Conservation (phyloP, 2,888 invertebrate genomes). For the Tetranychus piercei region DNA sequence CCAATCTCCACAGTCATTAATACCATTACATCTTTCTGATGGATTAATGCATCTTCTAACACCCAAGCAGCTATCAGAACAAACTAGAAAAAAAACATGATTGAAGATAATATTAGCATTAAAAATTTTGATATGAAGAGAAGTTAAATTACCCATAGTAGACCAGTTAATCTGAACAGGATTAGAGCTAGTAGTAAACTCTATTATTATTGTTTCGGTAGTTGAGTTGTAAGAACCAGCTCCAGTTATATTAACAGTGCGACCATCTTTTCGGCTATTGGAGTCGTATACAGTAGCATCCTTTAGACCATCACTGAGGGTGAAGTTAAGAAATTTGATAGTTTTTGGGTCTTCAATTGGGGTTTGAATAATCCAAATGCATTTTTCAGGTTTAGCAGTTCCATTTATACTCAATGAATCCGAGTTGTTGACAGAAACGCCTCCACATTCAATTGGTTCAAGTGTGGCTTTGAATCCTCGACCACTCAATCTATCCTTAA, state of each 20-base stretch:
- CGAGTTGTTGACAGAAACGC: neutral
- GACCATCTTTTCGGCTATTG: neutral
- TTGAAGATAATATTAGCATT: neutral
- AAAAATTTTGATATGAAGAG: neutral
- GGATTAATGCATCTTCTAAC: neutral
- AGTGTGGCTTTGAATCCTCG: neutral
- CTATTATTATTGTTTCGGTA: neutral
- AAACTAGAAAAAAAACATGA: neutral
- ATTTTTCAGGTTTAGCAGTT: neutral
- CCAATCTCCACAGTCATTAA: conserved; percentile 17
- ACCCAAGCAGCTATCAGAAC: neutral
- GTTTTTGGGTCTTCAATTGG: neutral
- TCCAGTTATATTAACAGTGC: neutral
- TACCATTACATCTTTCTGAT: conserved; percentile 5
- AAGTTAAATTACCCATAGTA: neutral
- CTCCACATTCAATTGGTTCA: neutral
- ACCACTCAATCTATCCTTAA: neutral
- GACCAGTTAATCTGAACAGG: neutral
- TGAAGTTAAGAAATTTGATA: neutral
- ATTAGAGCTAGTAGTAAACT: neutral
- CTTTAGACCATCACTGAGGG: neutral
- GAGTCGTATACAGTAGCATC: neutral
- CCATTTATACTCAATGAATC: neutral
- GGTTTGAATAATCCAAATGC: neutral
- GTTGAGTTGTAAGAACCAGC: neutral